Evolutionary conservation across 2,888 invertebrate genomes (phyloP).

Genomic region (Drosophila buzzatii): DNA sequence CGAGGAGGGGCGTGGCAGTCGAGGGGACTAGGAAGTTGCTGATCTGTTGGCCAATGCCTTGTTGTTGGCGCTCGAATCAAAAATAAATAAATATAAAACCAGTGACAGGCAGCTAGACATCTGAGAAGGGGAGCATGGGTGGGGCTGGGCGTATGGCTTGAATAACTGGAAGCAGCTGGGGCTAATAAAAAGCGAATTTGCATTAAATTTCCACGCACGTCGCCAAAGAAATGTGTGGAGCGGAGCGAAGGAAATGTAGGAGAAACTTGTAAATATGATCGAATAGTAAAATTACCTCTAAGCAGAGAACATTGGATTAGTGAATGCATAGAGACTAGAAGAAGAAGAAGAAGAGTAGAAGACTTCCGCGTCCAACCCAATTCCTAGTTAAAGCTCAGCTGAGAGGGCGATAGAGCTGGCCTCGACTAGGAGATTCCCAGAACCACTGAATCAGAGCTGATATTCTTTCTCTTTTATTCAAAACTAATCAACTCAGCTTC

Average conservation of each 20-base stretch:
- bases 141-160: not conserved
- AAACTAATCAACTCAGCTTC: too few species aligned
- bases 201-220: conserved; percentile 68
- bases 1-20: not conserved
- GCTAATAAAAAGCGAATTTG: conserved; percentile 67
- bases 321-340: not conserved
- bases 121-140: not conserved
- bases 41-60: conserved; percentile 35
- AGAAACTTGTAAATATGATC: not conserved
- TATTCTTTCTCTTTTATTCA: too few species aligned
- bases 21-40: conserved; percentile 13
- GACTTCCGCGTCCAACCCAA: not conserved
- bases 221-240: conserved; percentile 27
- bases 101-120: conserved; percentile 46
- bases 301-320: not conserved
- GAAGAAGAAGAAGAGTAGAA: too few species aligned
- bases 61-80: conserved; percentile 65
- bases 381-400: not conserved
- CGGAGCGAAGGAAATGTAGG: not conserved
- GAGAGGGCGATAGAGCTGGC: not conserved
- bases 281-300: conserved; percentile 28
- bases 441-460: too few species aligned
- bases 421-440: too few species aligned
- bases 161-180: conserved; percentile 63
- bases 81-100: conserved; percentile 74